These are phyloP conservation scores for Thomomys bottae DNA, from an alignment of 2,113 vertebrate species.

Conservation along the genomic window DNA sequence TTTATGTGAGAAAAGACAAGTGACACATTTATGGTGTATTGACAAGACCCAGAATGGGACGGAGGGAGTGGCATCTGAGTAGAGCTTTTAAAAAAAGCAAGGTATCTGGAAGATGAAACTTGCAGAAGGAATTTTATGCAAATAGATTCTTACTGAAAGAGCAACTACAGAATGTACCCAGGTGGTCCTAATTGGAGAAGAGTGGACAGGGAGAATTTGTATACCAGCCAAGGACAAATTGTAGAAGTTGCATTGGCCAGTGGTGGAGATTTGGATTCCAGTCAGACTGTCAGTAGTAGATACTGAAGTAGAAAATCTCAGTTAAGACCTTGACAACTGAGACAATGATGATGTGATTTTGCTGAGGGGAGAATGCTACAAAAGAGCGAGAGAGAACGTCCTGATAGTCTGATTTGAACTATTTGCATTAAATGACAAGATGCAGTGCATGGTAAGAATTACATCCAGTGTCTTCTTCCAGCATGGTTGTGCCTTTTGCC, in stretches of 20 bases:
- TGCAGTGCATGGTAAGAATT: background rate
- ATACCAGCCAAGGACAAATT: background rate
- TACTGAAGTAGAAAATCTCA: background rate
- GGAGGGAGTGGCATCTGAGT: background rate
- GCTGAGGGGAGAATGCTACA: background rate
- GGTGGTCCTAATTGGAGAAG: background rate
- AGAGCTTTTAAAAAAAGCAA: background rate
- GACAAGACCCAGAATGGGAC: background rate
- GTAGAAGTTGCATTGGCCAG: too few relatives aligned
- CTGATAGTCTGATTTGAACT: background rate
- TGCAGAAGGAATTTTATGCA: background rate
- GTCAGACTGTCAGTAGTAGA: accelerated
- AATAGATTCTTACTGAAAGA: background rate
- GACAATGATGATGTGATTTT: background rate
- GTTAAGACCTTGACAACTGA: background rate
- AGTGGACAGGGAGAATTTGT: background rate
- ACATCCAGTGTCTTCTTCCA: background rate
- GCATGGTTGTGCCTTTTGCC: too few relatives aligned
- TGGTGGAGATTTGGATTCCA: too few relatives aligned
- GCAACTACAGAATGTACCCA: accelerated
- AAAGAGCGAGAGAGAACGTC: background rate
- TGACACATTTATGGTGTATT: background rate
- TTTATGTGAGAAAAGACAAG: background rate
- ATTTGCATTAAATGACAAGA: background rate
- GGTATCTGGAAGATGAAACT: background rate